Base-by-base conservation (phyloP, 2,888 invertebrate genomes). In the Sminthurinus aureus region DNA sequence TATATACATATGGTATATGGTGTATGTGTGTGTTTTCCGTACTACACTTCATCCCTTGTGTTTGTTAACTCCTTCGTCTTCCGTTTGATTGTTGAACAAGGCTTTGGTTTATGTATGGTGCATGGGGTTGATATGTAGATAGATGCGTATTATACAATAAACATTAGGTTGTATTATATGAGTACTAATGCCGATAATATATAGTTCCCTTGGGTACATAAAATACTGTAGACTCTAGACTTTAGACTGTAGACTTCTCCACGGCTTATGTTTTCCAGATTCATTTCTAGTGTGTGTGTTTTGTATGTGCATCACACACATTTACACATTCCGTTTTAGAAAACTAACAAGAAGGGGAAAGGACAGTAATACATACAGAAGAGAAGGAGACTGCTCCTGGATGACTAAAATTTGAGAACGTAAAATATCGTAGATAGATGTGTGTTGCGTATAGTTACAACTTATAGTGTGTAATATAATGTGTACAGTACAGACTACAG, bases 61-160 rank as follows among this genome's bases (percentile, higher is more conserved):
- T 58, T 58, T 58, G 58, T 58, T 58, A 58, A 58, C 58, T 58
- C 58, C 58, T 58, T 58, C 58, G 58, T 58, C 58, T 58, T 58
- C 58, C 18, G 58, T 58, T 58, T 58, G 58, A 58, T 58, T 71
- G 24, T 22, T 73, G 73, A 38, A 73, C 24, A 26, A 24, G 11
- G 73, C 38, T 73, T 73, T 15, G 73, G 24, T 73, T 26, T 24
- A 38, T 73, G 69, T 18, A 69, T 20, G n/a, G n/a, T 69, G 71
- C 20, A 71, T 71, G 71, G n/a, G 20, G 12, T 24, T 22, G 4
- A 2, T 71, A 12, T 71, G 71, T 24, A 71, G 38, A 38, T 38
- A 38, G 38, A 38, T 38, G 38, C 38, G 38, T 38, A 38, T 1
- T 38, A 38, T 38, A 38, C 38, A 4, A 4, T 38, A 38, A 4